A percentile compares a stretch with the other conserved stretches of the same genome.
These are phyloP conservation scores for Machimus rusticus DNA, from an alignment of 2,888 invertebrate genomes.

Conservation along the genomic window DNA sequence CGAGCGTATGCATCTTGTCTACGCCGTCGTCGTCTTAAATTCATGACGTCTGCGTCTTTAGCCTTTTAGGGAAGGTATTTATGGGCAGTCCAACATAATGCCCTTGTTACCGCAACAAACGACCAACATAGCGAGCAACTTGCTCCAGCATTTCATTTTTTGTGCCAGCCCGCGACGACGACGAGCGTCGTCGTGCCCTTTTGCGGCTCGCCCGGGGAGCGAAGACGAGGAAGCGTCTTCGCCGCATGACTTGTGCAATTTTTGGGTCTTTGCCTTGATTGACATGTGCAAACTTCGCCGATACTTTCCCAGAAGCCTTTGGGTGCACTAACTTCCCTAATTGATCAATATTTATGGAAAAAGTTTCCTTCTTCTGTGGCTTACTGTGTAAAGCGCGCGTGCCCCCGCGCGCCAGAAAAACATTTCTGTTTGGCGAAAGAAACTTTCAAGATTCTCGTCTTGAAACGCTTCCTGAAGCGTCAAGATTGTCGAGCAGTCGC, in stretches of 20 bases:
- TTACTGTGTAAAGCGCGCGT: background rate
- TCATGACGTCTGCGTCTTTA: conserved; percentile 39
- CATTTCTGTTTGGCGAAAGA: background rate
- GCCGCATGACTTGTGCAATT: conserved; percentile 7
- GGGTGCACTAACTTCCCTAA: background rate
- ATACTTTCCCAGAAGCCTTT: background rate
- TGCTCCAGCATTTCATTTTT: conserved; percentile 8
- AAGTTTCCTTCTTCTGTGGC: conserved; percentile 7
- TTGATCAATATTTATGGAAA: conserved; percentile 9
- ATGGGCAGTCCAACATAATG: conserved; percentile 45
- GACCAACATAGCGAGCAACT: conserved; percentile 28
- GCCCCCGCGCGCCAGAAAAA: background rate
- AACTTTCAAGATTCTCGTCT: background rate
- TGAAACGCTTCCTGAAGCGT: background rate
- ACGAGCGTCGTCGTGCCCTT: background rate
- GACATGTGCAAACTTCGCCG: conserved; percentile 22
- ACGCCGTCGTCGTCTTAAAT: conserved; percentile 22
- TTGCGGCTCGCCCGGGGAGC: background rate
- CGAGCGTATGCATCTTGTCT: background rate
- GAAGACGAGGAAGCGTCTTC: background rate
- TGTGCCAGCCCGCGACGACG: background rate
- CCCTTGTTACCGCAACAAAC: conserved; percentile 45
- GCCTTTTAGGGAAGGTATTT: conserved; percentile 46
- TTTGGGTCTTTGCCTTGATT: conserved; percentile 4
- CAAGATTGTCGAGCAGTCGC: background rate